Evolutionary conservation across 2,888 invertebrate species (phyloP).

Genomic region (Tuberolachnus salignus): DNA sequence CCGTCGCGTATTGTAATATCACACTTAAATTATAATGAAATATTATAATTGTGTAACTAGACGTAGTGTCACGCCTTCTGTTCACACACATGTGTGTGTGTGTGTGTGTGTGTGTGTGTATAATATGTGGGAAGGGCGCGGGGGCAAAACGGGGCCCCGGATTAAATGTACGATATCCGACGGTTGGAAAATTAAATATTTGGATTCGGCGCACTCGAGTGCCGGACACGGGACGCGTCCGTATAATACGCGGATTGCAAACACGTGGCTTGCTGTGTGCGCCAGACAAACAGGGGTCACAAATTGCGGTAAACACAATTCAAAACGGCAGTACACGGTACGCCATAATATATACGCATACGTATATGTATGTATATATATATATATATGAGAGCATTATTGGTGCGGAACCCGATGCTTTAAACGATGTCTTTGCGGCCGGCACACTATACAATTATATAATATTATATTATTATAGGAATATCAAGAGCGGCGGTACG

Average conservation of each 20-base stretch:
- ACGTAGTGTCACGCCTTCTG: too few species aligned
- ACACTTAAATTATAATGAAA: too few species aligned
- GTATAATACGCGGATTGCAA: neutral
- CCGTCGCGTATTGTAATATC: too few species aligned
- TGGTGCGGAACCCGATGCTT: slow-evolving; percentile 27
- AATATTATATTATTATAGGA: too few species aligned
- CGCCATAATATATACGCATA: neutral
- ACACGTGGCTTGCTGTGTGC: slow-evolving; percentile 20
- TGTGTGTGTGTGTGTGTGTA: too few species aligned
- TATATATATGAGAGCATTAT: too few species aligned
- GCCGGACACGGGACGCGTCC: neutral
- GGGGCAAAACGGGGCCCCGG: slow-evolving; percentile 13
- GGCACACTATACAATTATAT: too few species aligned
- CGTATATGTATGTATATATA: neutral
- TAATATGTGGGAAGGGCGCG: neutral
- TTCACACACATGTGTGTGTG: too few species aligned
- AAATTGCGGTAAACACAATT: slow-evolving; percentile 48
- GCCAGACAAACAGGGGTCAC: slow-evolving; percentile 40
- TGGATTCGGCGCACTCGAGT: slow-evolving; percentile 36
- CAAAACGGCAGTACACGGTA: neutral
- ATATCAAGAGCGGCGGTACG: neutral
- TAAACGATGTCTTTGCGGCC: neutral
- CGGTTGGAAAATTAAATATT: slow-evolving; percentile 45
- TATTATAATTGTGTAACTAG: too few species aligned
- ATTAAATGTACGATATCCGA: slow-evolving; percentile 34